phyloP scores from a whole-genome alignment of 2,797 vertebrate species.

The Typhlichthys eigenmanni region DNA sequence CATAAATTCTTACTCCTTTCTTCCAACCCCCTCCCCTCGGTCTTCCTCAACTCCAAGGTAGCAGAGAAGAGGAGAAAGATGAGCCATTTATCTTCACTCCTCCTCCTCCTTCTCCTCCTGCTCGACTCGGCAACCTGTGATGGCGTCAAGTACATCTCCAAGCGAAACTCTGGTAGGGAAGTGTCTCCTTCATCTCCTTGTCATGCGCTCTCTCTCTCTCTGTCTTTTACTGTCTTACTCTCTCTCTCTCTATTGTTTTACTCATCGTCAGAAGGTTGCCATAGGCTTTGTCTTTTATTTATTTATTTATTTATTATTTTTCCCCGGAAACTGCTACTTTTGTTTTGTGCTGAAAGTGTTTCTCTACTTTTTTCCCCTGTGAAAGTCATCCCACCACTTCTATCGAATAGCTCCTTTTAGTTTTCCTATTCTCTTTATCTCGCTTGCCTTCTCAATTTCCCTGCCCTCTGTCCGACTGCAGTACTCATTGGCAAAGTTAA shows the following conservation, averaged over 20 bases:
- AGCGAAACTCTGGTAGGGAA: constrained; percentile 94
- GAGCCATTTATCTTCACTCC: constrained; percentile 81
- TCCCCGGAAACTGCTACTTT: not conserved
- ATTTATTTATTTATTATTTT: not conserved
- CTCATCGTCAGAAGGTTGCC: not conserved
- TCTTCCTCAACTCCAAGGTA: constrained; percentile 59
- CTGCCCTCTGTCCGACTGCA: too few relatives aligned
- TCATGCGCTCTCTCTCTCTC: constrained; percentile 1
- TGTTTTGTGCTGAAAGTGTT: too few relatives aligned
- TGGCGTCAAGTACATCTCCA: constrained; percentile 91
- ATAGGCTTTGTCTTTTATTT: not conserved
- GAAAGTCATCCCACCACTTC: too few relatives aligned
- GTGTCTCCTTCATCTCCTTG: not conserved
- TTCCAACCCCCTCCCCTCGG: constrained; percentile 11
- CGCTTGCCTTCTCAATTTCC: too few relatives aligned
- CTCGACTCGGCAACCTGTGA: constrained; percentile 83
- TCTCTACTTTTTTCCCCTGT: too few relatives aligned
- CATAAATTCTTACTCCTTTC: constrained; percentile 5
- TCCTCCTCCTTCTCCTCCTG: constrained; percentile 83
- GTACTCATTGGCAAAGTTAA: too few relatives aligned
- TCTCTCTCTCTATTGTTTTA: constrained; percentile 8
- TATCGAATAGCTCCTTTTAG: too few relatives aligned
- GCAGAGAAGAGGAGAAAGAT: constrained; percentile 79
- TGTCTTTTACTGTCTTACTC: not conserved
- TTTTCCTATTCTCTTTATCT: too few relatives aligned